These are phyloP conservation scores for Rhinogobio ventralis DNA, from an alignment of 2,797 vertebrate genomes.

Conservation along the genomic window DNA sequence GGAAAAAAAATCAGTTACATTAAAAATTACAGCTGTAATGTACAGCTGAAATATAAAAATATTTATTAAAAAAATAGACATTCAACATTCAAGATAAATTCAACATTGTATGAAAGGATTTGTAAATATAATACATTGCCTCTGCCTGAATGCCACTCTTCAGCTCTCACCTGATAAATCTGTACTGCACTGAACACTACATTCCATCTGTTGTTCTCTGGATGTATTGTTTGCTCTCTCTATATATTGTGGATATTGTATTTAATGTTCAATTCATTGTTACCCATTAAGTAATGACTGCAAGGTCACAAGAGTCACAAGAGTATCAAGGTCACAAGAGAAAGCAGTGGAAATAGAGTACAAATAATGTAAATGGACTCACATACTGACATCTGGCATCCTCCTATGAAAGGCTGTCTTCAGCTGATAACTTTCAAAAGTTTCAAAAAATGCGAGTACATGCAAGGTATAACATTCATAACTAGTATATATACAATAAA, in stretches of 20 bases:
- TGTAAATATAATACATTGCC: neutral
- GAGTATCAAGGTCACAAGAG: neutral
- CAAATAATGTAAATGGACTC: neutral
- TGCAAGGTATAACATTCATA: neutral
- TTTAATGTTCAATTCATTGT: neutral
- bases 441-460: neutral
- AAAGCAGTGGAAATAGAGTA: neutral
- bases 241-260: neutral
- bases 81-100: neutral
- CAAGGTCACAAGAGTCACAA: too few relatives aligned
- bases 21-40: too few relatives aligned
- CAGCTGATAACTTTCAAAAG: too few relatives aligned
- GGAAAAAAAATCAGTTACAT: too few relatives aligned
- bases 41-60: too few relatives aligned
- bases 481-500: neutral
- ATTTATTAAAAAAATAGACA: neutral
- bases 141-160: neutral
- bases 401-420: neutral
- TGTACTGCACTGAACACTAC: neutral
- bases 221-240: neutral
- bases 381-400: neutral
- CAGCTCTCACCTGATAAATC: slow-evolving; percentile 1
- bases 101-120: neutral
- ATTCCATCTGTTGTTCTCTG: neutral
- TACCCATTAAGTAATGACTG: neutral